A percentile compares a stretch with the other conserved stretches of the same genome.
Evolutionary conservation across 2,888 invertebrate species (phyloP).

Genomic region (Ellobium chinense): DNA sequence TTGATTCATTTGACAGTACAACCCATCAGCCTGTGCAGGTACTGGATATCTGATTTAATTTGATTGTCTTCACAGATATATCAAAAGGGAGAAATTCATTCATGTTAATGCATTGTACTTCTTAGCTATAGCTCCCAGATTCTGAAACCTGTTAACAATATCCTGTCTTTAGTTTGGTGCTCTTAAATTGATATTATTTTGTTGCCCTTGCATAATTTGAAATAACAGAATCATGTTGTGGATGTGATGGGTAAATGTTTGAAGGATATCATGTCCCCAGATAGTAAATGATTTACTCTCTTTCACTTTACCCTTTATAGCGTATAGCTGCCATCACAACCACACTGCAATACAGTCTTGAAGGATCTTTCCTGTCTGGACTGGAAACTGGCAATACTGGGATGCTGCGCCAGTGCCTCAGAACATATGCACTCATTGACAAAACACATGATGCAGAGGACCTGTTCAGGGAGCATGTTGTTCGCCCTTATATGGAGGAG

Average conservation of each 20-base stretch:
- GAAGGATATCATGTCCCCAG: too few relatives aligned
- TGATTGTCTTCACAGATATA: too few relatives aligned
- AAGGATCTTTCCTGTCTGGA: slow-evolving; percentile 77
- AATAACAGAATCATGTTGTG: too few relatives aligned
- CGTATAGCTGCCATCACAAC: slow-evolving; percentile 77
- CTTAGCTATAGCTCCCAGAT: too few relatives aligned
- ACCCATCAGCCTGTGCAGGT: too few relatives aligned
- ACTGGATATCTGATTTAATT: too few relatives aligned
- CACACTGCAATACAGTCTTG: slow-evolving; percentile 77
- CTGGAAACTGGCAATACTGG: slow-evolving; percentile 71
- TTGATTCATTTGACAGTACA: too few relatives aligned
- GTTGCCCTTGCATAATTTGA: not conserved
- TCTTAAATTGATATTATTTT: not conserved
- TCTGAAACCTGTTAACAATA: too few relatives aligned
- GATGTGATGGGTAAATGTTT: too few relatives aligned
- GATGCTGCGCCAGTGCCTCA: slow-evolving; percentile 79
- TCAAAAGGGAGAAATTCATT: too few relatives aligned
- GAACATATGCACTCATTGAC: slow-evolving; percentile 84
- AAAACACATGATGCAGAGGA: slow-evolving; percentile 86
- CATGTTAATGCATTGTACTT: too few relatives aligned
- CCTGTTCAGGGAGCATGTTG: slow-evolving; percentile 84
- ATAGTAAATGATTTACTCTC: too few relatives aligned
- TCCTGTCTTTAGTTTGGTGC: not conserved
- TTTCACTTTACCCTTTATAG: slow-evolving; percentile 58
- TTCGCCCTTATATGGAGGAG: slow-evolving; percentile 85